phyloP scores from a whole-genome alignment of 2,888 invertebrate species.

The Synergus japonicus region DNA sequence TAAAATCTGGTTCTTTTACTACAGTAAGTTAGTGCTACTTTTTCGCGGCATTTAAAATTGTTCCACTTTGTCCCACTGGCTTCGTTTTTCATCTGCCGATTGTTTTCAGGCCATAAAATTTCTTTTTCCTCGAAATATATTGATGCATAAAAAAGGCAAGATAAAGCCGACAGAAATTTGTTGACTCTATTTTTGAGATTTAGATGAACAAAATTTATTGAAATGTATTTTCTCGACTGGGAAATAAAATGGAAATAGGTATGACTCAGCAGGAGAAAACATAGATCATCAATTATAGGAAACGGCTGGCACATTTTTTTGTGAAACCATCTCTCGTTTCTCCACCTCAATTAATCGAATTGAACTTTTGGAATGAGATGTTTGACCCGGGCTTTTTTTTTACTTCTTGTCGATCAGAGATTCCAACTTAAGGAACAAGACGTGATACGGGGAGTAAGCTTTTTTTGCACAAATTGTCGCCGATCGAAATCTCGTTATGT shows the following conservation, averaged over 20 bases:
- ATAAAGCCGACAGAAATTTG: neutral
- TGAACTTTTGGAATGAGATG: neutral
- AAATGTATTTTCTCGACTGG: neutral
- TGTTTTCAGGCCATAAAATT: constrained; percentile 20
- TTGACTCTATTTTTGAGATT: neutral
- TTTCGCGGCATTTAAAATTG: constrained; percentile 46
- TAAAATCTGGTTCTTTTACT: constrained; percentile 46
- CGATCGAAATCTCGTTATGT: constrained; percentile 27
- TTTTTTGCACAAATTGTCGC: neutral
- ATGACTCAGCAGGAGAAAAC: neutral
- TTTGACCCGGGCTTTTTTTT: neutral
- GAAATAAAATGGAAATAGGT: neutral
- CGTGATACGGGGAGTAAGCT: neutral
- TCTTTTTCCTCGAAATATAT: neutral
- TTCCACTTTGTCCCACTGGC: constrained; percentile 43
- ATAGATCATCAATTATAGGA: neutral
- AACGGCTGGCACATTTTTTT: neutral
- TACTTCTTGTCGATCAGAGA: constrained; percentile 15
- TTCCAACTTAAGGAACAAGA: neutral
- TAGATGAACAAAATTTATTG: neutral
- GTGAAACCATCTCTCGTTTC: neutral
- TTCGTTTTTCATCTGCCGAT: constrained; percentile 42
- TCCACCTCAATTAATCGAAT: neutral
- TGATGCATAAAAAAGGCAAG: neutral
- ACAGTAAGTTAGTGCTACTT: constrained; percentile 43